Evolutionary conservation across 2,888 invertebrate species (phyloP).

Genomic region (Acrobasis suavella): DNA sequence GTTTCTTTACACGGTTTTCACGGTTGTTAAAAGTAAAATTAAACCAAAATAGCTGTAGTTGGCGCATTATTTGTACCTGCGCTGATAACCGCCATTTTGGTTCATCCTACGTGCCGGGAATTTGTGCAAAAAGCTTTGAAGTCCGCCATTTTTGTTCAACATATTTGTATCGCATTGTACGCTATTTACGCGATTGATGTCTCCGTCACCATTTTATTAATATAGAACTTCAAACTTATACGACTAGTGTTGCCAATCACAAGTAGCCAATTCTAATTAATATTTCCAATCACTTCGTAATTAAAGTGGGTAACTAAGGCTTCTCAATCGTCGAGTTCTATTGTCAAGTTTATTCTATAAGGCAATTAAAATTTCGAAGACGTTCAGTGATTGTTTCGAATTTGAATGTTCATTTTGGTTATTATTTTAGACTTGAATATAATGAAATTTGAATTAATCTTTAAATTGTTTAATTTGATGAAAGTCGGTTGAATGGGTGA

Average conservation of each 20-base stretch:
- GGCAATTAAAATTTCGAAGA: conserved; percentile 14
- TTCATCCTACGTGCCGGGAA: too few relatives aligned
- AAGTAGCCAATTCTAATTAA: conserved; percentile 42
- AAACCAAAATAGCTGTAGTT: too few relatives aligned
- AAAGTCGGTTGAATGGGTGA: neutral
- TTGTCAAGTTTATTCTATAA: conserved; percentile 14
- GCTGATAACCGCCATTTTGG: too few relatives aligned
- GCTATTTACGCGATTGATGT: too few relatives aligned
- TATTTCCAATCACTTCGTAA: conserved; percentile 49
- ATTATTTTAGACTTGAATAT: conserved; percentile 13
- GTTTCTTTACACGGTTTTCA: too few relatives aligned
- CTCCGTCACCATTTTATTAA: too few relatives aligned
- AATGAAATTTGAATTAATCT: conserved; percentile 8
- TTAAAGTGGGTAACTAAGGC: conserved; percentile 40
- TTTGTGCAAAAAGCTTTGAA: too few relatives aligned
- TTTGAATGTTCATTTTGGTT: conserved; percentile 16
- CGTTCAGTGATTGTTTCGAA: conserved; percentile 14
- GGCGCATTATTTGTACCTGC: too few relatives aligned
- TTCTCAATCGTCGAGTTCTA: conserved; percentile 35
- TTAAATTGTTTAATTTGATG: conserved; percentile 13
- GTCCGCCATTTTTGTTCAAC: too few relatives aligned
- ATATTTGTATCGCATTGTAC: too few relatives aligned
- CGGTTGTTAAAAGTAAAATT: too few relatives aligned
- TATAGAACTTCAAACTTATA: conserved; percentile 3
- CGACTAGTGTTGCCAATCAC: conserved; percentile 1